These are phyloP conservation scores for Gryllus longicercus DNA, from an alignment of 2,888 invertebrate species.

Conservation along the genomic window DNA sequence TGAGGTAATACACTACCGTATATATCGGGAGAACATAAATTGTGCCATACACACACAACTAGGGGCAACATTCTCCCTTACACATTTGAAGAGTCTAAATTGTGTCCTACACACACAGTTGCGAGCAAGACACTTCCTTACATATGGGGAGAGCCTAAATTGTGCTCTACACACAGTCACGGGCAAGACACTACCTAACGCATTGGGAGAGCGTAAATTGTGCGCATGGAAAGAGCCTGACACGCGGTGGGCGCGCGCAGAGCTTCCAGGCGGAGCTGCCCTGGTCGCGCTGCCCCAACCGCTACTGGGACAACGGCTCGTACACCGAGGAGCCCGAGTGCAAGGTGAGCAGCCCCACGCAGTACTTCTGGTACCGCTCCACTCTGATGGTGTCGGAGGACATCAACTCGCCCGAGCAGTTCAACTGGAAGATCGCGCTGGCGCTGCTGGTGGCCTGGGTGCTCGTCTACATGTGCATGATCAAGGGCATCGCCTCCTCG, in stretches of 20 bases:
- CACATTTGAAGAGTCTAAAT: too few relatives aligned
- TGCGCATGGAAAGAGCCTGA: background rate
- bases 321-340: conserved; percentile 79
- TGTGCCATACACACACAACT: too few relatives aligned
- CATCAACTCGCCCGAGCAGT: conserved; percentile 77
- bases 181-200: too few relatives aligned
- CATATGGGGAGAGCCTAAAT: too few relatives aligned
- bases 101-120: too few relatives aligned
- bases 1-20: too few relatives aligned
- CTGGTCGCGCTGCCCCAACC: conserved; percentile 87
- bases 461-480: conserved; percentile 93
- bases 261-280: conserved; percentile 89
- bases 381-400: conserved; percentile 87
- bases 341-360: conserved; percentile 84
- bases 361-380: conserved; percentile 93
- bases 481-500: conserved; percentile 94
- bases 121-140: too few relatives aligned
- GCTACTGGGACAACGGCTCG: conserved; percentile 73
- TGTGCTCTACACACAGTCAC: background rate
- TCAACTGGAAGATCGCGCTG: conserved; percentile 89
- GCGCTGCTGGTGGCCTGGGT: conserved; percentile 89
- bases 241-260: conserved; percentile 42
- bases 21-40: too few relatives aligned
- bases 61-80: too few relatives aligned
- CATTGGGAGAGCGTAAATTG: background rate